Evolutionary conservation across 1,140 invertebrate species (phyloP).

Genomic region (Cotesia glomerata): DNA sequence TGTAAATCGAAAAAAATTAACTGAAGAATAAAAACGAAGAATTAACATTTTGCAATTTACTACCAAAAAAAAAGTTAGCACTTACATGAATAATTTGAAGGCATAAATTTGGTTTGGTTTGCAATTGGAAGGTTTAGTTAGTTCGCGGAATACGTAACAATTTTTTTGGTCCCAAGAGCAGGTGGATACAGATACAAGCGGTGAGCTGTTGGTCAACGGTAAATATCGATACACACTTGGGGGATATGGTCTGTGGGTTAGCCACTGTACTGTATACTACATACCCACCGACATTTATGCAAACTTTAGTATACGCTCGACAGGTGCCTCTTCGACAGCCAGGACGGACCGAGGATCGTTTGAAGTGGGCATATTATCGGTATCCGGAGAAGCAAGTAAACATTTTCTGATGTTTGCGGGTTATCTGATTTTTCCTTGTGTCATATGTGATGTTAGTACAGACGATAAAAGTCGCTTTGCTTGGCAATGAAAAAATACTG

Average conservation of each 20-base stretch:
- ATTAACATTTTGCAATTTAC: too few species aligned
- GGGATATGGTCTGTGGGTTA: constrained; percentile 25
- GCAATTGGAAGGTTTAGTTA: too few species aligned
- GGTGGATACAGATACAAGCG: constrained; percentile 22
- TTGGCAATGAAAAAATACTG: too few species aligned
- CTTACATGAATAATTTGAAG: too few species aligned
- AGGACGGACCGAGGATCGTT: constrained; percentile 32
- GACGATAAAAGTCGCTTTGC: too few species aligned
- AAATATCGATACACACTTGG: constrained; percentile 35
- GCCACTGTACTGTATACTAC: constrained; percentile 9
- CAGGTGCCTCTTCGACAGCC: constrained; percentile 31
- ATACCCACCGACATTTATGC: constrained; percentile 21
- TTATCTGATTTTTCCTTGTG: constrained; percentile 27
- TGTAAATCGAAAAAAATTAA: too few species aligned
- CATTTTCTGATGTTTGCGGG: constrained; percentile 27
- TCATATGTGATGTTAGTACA: neutral
- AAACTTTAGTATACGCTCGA: constrained; percentile 27
- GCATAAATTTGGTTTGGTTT: too few species aligned
- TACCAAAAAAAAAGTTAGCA: too few species aligned
- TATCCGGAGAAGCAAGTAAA: constrained; percentile 32
- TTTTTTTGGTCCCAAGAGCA: neutral
- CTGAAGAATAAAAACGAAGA: too few species aligned
- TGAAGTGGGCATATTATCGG: constrained; percentile 38
- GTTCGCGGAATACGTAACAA: too few species aligned
- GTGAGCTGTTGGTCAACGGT: constrained; percentile 21